Base-by-base conservation (phyloP, 2,888 invertebrate species). In the Sinhomidia bicolor region DNA sequence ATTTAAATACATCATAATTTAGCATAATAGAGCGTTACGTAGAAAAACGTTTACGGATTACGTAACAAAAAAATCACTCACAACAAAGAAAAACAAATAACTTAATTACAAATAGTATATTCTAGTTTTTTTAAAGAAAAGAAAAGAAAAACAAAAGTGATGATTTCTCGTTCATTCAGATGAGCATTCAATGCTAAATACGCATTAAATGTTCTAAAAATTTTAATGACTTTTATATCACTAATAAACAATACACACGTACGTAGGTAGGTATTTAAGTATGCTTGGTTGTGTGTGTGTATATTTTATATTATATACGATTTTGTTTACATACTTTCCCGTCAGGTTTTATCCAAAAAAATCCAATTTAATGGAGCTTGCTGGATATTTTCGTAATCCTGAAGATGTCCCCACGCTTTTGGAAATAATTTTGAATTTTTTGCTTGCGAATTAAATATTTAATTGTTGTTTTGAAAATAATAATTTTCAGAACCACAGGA, bases 291-390 rank as follows among this genome's bases (percentile, higher is more conserved):
- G 20, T 5, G 36, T 68, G 65, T 68, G 41, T n/a, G 5, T 57
- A 5, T 57, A 5, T 57, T 20, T 5, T 32, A 17, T 32, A 36
- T 29, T 68, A 68, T 57, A 62, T 41, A 68, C 68, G 68, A 9
- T 29, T 62, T 76, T 82, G 62, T 82, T 82, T 82, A 82, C 82
- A 68, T 82, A 82, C 82, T 82, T 82, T 82, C 54, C 82, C 36
- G 62, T 29, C 41, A n/a, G 26, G 29, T 41, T 68, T 47, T 32
- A 29, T 68, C 51, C 80, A 47, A 57, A 51, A 76, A 47, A 47
- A 26, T 76, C 76, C 76, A 76, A 57, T 10, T 57, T 57, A 32
- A 1, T 9, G 36, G 14, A 23, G n/a, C 26, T 47, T 81, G 44
- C 62, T 47, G 81, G 57, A 47, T 60, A 54, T 65, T 17, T 44